Conservation (phyloP, 2,888 invertebrate genomes). For the Pammene aurita region DNA sequence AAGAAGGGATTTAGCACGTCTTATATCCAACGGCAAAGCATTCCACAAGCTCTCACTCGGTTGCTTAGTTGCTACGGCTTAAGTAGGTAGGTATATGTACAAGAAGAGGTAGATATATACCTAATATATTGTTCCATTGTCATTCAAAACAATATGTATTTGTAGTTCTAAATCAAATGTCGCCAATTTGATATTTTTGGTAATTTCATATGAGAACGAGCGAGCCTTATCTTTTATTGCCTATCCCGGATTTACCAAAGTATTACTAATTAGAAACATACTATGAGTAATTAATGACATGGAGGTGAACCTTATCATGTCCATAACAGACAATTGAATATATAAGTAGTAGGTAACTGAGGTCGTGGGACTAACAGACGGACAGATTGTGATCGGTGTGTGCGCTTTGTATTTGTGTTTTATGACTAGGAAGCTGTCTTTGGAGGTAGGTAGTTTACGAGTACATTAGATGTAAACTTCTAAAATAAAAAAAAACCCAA, state of each 20-base stretch:
- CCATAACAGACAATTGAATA: slow-evolving; percentile 61
- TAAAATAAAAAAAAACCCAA: too few relatives aligned
- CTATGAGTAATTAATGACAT: slow-evolving; percentile 54
- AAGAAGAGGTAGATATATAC: too few relatives aligned
- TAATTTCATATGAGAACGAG: slow-evolving; percentile 36
- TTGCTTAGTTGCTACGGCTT: too few relatives aligned
- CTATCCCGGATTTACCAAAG: slow-evolving; percentile 48
- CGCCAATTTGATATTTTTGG: neutral
- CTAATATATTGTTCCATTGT: too few relatives aligned
- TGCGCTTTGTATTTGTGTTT: slow-evolving; percentile 61
- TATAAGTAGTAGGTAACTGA: slow-evolving; percentile 58
- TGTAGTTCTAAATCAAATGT: too few relatives aligned
- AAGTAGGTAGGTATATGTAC: too few relatives aligned
- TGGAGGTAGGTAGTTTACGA: slow-evolving; percentile 1
- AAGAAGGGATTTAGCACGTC: too few relatives aligned
- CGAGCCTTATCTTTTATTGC: slow-evolving; percentile 37
- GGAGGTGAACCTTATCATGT: slow-evolving; percentile 56
- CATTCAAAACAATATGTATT: too few relatives aligned
- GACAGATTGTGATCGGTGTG: slow-evolving; percentile 71
- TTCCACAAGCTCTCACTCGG: too few relatives aligned
- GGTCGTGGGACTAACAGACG: slow-evolving; percentile 73
- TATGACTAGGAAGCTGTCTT: slow-evolving; percentile 55
- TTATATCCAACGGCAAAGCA: too few relatives aligned
- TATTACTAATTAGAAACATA: slow-evolving; percentile 54
- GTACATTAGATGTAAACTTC: neutral